These are phyloP conservation scores for Phoxinus dragarum DNA, from an alignment of 2,797 vertebrate species.

Conservation along the genomic window DNA sequence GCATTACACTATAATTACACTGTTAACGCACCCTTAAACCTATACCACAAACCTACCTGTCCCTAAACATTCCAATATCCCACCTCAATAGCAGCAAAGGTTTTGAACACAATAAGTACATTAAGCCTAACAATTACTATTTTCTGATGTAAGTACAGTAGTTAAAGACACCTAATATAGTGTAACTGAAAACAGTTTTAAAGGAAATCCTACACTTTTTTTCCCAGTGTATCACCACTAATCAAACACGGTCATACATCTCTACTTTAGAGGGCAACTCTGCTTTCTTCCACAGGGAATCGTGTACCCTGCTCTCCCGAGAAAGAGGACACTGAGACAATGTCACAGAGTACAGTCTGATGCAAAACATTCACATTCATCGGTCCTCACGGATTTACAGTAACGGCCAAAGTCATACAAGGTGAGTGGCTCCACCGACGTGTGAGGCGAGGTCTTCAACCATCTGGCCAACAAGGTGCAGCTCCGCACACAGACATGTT, in stretches of 20 bases:
- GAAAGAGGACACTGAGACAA: slow-evolving; percentile 70
- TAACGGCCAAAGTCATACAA: slow-evolving; percentile 44
- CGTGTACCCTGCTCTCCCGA: slow-evolving; percentile 53
- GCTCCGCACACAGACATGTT: neutral
- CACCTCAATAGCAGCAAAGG: neutral
- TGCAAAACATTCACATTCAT: slow-evolving; percentile 18
- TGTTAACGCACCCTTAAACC: neutral
- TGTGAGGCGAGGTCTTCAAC: slow-evolving; percentile 12
- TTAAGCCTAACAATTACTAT: neutral
- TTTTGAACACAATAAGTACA: neutral
- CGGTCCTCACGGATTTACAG: slow-evolving; percentile 9
- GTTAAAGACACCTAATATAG: neutral
- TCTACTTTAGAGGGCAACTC: slow-evolving; percentile 65
- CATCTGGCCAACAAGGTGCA: slow-evolving; percentile 35
- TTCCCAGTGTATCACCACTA: slow-evolving; percentile 64
- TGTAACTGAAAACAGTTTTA: neutral
- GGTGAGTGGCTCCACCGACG: slow-evolving; percentile 23
- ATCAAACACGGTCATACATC: slow-evolving; percentile 72
- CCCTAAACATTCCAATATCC: neutral
- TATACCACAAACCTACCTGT: neutral
- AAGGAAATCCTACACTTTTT: neutral
- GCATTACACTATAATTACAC: neutral
- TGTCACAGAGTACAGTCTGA: slow-evolving; percentile 64
- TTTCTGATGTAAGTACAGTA: neutral
- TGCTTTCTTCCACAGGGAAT: slow-evolving; percentile 59